Evolutionary conservation across 2,797 vertebrate genomes (phyloP).

Genomic region (Melanotaenia maccullochi): DNA sequence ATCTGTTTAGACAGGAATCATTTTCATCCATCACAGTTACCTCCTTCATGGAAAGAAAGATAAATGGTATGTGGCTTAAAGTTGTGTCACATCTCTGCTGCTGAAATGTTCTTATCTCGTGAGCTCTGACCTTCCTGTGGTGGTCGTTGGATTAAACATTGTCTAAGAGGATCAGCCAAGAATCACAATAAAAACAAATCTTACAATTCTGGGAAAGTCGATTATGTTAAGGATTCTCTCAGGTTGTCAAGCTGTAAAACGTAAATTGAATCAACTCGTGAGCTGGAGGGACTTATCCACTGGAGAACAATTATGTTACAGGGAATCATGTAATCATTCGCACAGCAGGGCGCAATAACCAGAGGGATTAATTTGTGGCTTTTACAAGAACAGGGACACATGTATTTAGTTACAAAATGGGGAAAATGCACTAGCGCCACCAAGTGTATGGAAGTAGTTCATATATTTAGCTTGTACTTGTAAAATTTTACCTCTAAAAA

Average conservation of each 20-base stretch:
- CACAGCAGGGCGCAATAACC: slow-evolving; percentile 37
- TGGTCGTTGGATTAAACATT: slow-evolving; percentile 3
- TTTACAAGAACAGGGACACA: slow-evolving; percentile 14
- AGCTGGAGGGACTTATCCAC: slow-evolving; percentile 5
- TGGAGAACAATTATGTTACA: slow-evolving; percentile 35
- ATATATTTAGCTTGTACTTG: background rate
- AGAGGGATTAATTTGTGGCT: slow-evolving; percentile 34
- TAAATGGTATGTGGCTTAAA: background rate
- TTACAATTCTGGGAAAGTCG: slow-evolving; percentile 19
- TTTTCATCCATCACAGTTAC: background rate
- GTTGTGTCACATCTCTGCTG: slow-evolving; percentile 5
- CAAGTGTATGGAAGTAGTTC: slow-evolving; percentile 55
- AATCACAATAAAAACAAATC: slow-evolving; percentile 19
- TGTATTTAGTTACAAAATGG: background rate
- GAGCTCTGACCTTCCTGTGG: slow-evolving; percentile 12
- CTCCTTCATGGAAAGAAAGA: background rate
- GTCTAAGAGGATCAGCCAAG: slow-evolving; percentile 1
- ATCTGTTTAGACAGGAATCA: background rate
- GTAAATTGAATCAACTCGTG: slow-evolving; percentile 32
- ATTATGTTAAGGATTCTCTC: slow-evolving; percentile 14
- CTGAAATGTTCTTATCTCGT: slow-evolving; percentile 22
- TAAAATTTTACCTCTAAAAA: background rate
- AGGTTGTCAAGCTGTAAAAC: slow-evolving; percentile 23
- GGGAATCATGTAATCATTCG: slow-evolving; percentile 38
- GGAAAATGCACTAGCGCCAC: slow-evolving; percentile 67